phyloP scores from a whole-genome alignment of 2,888 invertebrate species.

The Harmothoe impar region DNA sequence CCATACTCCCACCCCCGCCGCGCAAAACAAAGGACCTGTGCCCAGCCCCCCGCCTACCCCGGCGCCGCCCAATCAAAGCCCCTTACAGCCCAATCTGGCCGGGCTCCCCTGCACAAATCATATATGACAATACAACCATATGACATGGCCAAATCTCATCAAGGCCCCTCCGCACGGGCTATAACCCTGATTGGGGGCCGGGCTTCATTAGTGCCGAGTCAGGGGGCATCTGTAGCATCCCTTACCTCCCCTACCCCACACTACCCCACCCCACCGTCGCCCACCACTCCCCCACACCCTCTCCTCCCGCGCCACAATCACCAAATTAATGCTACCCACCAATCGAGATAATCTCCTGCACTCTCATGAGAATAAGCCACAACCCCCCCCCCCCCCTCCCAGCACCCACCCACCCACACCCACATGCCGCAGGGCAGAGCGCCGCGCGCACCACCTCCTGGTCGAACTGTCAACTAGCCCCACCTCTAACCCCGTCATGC shows the following conservation, averaged over 20 bases:
- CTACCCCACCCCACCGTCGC: neutral
- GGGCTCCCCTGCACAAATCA: constrained; percentile 45
- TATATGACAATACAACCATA: constrained; percentile 60
- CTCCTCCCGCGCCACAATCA: constrained; percentile 47
- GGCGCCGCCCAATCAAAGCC: constrained; percentile 29
- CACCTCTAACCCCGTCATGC: too few relatives aligned
- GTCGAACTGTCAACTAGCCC: neutral
- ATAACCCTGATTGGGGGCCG: constrained; percentile 56
- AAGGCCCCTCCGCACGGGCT: constrained; percentile 33
- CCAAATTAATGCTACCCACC: constrained; percentile 60
- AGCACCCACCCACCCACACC: neutral
- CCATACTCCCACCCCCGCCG: neutral
- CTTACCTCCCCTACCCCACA: neutral
- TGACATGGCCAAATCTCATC: constrained; percentile 57
- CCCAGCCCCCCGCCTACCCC: neutral
- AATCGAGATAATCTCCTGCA: constrained; percentile 55
- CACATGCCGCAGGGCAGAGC: constrained; percentile 42
- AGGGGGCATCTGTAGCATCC: constrained; percentile 51
- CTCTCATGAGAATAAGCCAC: constrained; percentile 47
- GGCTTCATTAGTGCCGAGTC: constrained; percentile 44
- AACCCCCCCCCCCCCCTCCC: neutral
- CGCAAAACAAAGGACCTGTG: constrained; percentile 28
- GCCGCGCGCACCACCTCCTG: constrained; percentile 5
- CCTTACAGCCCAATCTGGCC: constrained; percentile 49
- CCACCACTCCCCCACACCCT: neutral